phyloP scores from a whole-genome alignment of 2,113 vertebrate genomes.

The Carollia perspicillata region DNA sequence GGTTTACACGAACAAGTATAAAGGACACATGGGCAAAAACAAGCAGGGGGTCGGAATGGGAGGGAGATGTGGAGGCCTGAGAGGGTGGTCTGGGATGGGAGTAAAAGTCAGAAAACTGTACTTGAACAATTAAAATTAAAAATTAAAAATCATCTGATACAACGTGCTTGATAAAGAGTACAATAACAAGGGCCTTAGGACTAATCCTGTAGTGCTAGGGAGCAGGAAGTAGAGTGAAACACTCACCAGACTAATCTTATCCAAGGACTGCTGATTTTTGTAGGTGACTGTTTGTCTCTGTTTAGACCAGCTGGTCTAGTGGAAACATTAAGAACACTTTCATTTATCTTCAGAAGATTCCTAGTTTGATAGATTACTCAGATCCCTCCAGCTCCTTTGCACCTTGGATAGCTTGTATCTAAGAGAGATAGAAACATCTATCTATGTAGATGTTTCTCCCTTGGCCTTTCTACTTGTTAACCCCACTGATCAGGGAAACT shows the following conservation, averaged over 20 bases:
- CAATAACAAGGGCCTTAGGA: background rate
- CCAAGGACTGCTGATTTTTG: background rate
- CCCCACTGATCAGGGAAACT: background rate
- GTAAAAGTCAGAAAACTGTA: no score
- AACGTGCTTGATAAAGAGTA: background rate
- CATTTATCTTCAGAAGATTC: slow-evolving; percentile 12
- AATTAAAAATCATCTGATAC: background rate
- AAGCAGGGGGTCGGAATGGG: no score
- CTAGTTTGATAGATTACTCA: background rate
- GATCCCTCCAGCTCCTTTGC: background rate
- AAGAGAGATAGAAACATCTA: background rate
- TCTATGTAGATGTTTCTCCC: background rate
- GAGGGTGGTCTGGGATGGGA: no score
- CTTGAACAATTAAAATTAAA: no score
- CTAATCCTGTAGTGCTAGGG: background rate
- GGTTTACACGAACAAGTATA: no score
- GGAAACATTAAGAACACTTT: background rate
- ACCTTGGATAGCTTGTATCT: background rate
- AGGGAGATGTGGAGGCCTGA: no score
- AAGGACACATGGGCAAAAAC: no score
- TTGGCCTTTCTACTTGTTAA: background rate
- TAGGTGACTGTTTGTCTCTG: background rate
- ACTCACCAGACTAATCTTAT: background rate
- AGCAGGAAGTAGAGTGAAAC: background rate
- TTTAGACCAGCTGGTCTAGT: background rate